Conservation (phyloP, 2,113 vertebrate genomes). For the Trematocara unimaculatum region DNA sequence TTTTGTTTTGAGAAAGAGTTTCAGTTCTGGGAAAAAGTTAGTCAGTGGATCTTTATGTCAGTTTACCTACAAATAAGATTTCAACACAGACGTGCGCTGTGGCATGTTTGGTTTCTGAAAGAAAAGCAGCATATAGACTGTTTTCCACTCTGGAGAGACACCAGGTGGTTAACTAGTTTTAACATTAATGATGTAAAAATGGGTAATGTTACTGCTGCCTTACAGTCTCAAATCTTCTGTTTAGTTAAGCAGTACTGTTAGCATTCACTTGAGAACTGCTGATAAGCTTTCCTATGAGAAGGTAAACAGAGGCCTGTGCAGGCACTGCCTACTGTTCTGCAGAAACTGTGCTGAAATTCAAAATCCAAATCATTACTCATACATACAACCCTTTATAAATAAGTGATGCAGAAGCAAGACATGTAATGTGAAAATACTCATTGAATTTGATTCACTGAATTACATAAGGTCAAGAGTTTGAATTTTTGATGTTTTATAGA, state of each 20-base stretch:
- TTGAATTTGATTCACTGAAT: background rate
- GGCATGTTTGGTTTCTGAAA: background rate
- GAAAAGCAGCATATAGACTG: background rate
- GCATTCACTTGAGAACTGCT: background rate
- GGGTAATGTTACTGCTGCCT: background rate
- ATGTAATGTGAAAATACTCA: background rate
- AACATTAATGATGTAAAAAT: background rate
- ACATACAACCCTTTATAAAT: background rate
- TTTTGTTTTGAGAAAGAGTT: background rate
- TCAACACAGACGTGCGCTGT: background rate
- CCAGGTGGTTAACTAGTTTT: background rate
- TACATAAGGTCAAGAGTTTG: background rate
- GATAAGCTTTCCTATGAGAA: background rate
- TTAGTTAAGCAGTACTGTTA: background rate
- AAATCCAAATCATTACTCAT: background rate
- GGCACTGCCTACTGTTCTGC: background rate
- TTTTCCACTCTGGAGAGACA: background rate
- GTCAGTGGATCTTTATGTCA: background rate
- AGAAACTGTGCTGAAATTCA: background rate
- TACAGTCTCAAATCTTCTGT: background rate
- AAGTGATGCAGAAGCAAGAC: rapidly evolving
- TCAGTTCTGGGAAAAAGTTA: background rate
- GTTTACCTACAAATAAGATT: background rate
- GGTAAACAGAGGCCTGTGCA: background rate
- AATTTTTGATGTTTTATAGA: background rate